phyloP scores from a whole-genome alignment of 2,797 vertebrate genomes.

The Alauda arvensis region DNA sequence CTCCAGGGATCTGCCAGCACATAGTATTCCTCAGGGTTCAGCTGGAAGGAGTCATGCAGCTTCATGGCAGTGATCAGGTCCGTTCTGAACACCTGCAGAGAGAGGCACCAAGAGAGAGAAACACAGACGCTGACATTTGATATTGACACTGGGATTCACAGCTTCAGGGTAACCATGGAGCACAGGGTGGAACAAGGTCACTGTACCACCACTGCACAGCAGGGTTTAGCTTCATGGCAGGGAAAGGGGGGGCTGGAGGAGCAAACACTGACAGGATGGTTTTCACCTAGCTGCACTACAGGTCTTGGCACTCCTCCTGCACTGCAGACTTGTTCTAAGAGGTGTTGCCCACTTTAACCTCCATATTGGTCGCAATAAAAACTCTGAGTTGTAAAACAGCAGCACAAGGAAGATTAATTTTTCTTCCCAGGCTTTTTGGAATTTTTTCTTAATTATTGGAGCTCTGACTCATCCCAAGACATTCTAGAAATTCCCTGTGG shows the following conservation, averaged over 20 bases:
- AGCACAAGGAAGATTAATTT: neutral
- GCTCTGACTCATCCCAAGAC: slow-evolving; percentile 8
- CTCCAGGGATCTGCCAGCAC: slow-evolving; percentile 92
- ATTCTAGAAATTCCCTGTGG: slow-evolving; percentile 32
- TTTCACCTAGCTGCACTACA: neutral
- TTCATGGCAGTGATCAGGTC: slow-evolving; percentile 99
- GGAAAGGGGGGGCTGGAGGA: neutral
- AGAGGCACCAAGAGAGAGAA: slow-evolving; percentile 55
- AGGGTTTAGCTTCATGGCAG: neutral
- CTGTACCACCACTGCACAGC: slow-evolving; percentile 20
- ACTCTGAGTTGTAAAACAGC: neutral
- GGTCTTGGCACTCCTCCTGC: neutral
- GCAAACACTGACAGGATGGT: neutral
- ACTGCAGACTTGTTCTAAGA: neutral
- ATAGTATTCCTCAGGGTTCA: slow-evolving; percentile 93
- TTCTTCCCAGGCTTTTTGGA: neutral
- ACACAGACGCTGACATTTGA: slow-evolving; percentile 57
- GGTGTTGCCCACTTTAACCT: neutral
- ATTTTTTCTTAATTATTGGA: neutral
- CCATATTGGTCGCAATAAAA: neutral
- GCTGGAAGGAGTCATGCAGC: slow-evolving; percentile 91
- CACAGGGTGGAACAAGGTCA: slow-evolving; percentile 41
- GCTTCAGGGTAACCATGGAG: slow-evolving; percentile 61
- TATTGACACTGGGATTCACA: slow-evolving; percentile 44
- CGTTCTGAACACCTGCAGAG: slow-evolving; percentile 91